Base-by-base conservation (phyloP, 2,888 invertebrate species). In the Ormyrus rosae region DNA sequence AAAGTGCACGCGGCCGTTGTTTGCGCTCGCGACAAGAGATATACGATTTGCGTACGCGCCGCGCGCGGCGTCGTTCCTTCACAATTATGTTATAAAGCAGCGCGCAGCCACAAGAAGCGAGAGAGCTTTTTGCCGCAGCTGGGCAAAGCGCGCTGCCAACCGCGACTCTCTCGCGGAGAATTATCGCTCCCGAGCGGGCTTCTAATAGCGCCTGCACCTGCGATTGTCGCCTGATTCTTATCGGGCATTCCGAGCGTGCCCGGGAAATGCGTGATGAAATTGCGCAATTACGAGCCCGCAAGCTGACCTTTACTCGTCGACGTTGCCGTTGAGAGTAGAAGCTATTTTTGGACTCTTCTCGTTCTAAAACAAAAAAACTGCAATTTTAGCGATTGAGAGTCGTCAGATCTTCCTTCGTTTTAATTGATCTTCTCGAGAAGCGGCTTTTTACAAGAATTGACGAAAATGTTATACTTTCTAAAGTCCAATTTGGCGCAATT, bases 71-170 rank as follows among this genome's bases (percentile, higher is more conserved):
- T 19, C 19, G 19, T 65, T 53, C 51, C 73, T 73, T 63, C 60
- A 72, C 69, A 60, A 81, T 81, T 81, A 77, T 81, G 69, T 78
- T 74, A 73, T 73, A 77, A 81, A 77, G 65, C 51, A 51, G 19
- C 48, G 51, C 61, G 68, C 46, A 9, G 8, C 13, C 11, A 19
- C n/a, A 61, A 69, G 69, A 69, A 64, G 55, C 19, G 19, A 19
- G 19, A 64, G 56, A 55, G n/a, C 60, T 70, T 70, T 50, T 70
- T 70, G 9, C 7, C 13, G 61, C 7, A n/a, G 6, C 0, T 6
- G 19, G 19, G 51, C 8, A 6, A 19, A 19, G 56, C 46, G n/a
- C 34, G 19, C 2, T 2, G 19, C 19, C 19, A 19, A 19, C 19
- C 19, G 19, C 19, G 19, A 19, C 19, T 19, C 19, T 19, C 19